These are phyloP conservation scores for Umimayanthus kanabou DNA, from an alignment of 92 coral and sea anemone genomes.

Conservation along the genomic window DNA sequence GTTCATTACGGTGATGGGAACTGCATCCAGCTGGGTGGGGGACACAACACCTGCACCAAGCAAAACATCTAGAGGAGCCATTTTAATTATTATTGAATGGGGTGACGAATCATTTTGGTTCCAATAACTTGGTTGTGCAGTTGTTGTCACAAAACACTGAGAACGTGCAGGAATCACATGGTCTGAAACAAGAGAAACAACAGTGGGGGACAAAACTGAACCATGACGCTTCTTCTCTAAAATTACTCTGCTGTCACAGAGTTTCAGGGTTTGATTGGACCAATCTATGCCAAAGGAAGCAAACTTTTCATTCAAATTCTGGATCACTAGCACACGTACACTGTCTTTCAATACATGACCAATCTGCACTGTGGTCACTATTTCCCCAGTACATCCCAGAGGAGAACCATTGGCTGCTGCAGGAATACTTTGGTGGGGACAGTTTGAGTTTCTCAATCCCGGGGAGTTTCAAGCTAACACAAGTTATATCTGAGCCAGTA, in stretches of 20 bases:
- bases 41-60: no score
- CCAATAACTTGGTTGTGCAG: no score
- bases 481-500: no score
- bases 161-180: slow-evolving; percentile 33
- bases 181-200: slow-evolving; percentile 31
- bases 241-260: neutral
- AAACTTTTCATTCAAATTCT: slow-evolving; percentile 34
- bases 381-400: no score
- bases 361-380: no score
- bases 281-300: slow-evolving; percentile 42
- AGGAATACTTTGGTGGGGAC: slow-evolving; percentile 2
- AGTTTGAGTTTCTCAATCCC: slow-evolving; percentile 33
- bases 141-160: slow-evolving; percentile 42
- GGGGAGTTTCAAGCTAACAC: no score
- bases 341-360: slow-evolving; percentile 31
- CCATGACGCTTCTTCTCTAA: slow-evolving; percentile 28
- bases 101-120: slow-evolving; percentile 7
- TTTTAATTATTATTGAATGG: slow-evolving; percentile 28
- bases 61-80: slow-evolving; percentile 31
- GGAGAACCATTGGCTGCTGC: slow-evolving; percentile 13
- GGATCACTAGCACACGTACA: slow-evolving; percentile 42
- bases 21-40: no score
- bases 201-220: slow-evolving; percentile 18
- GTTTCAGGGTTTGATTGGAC: slow-evolving; percentile 22
- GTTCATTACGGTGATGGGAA: no score